Percentiles rank a stretch among this genome's conserved stretches.
These are phyloP conservation scores for Helicoverpa armigera DNA, from an alignment of 1,140 invertebrate species.

Conservation along the genomic window DNA sequence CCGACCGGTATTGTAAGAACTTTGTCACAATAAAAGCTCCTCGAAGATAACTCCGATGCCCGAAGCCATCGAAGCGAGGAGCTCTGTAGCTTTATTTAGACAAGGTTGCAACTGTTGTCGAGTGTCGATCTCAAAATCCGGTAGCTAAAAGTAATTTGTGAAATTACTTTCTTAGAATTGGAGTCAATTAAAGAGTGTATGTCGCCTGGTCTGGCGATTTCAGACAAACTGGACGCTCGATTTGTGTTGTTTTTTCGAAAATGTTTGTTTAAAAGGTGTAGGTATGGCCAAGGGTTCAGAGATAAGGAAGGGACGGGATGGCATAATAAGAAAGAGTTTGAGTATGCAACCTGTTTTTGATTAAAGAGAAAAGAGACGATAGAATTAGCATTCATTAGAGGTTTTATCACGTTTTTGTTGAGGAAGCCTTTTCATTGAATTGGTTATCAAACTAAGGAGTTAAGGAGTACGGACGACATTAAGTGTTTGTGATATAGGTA, in stretches of 20 bases:
- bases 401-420: no score
- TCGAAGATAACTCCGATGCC: constrained; percentile 34
- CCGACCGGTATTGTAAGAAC: constrained; percentile 65
- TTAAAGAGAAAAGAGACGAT: constrained; percentile 7
- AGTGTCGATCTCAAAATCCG: constrained; percentile 79
- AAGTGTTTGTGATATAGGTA: no score
- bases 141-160: constrained; percentile 86
- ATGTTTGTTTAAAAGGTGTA: constrained; percentile 51
- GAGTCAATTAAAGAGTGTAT: constrained; percentile 78
- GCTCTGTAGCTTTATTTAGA: constrained; percentile 56
- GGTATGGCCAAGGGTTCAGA: constrained; percentile 28
- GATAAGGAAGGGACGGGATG: constrained; percentile 31
- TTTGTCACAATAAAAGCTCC: constrained; percentile 60
- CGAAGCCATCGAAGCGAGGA: constrained; percentile 31
- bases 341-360: constrained; percentile 27
- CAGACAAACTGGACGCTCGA: constrained; percentile 55
- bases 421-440: background rate
- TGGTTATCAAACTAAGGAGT: no score
- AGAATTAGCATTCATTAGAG: background rate
- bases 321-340: constrained; percentile 22
- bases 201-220: constrained; percentile 59
- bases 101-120: constrained; percentile 67
- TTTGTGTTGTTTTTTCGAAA: constrained; percentile 54
- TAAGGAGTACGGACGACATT: no score
- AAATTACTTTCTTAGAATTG: constrained; percentile 85